phyloP scores from a whole-genome alignment of 1,140 invertebrate species.

The Alviniconcha marisindica region DNA sequence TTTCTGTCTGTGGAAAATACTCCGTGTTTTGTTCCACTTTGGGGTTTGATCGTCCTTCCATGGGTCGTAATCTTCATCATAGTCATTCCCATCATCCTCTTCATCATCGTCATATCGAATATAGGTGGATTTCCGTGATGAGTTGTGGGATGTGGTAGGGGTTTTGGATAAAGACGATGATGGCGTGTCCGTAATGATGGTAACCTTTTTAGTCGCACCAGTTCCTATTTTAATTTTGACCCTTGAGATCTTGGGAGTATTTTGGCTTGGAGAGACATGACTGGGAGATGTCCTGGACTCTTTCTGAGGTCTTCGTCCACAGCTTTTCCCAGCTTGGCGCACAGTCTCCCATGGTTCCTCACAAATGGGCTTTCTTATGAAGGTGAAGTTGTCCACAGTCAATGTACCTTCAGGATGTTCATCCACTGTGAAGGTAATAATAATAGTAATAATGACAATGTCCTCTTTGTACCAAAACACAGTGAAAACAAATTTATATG shows the following conservation, averaged over 20 bases:
- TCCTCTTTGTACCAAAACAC: too few species aligned
- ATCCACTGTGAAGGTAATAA: not conserved
- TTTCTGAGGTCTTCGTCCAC: not conserved
- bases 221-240: not conserved
- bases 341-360: conserved; percentile 65
- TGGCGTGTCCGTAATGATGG: too few species aligned
- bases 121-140: too few species aligned
- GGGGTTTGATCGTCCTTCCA: not conserved
- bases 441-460: too few species aligned
- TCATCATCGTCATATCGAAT: too few species aligned
- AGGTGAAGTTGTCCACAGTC: conserved; percentile 63
- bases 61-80: conserved; percentile 12
- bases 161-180: too few species aligned
- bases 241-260: not conserved
- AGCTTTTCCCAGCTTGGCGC: conserved; percentile 52
- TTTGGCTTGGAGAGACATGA: not conserved
- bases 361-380: conserved; percentile 59
- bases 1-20: not conserved
- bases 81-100: not conserved
- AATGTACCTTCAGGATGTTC: conserved; percentile 12
- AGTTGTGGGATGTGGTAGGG: too few species aligned
- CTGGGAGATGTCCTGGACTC: not conserved
- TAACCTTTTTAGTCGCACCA: too few species aligned
- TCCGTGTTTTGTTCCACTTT: not conserved
- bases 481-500: too few species aligned